Evolutionary conservation across 2,113 vertebrate genomes (phyloP), one percentile per base, ranked within the genome.

Genomic region (Athene noctua): DNA sequence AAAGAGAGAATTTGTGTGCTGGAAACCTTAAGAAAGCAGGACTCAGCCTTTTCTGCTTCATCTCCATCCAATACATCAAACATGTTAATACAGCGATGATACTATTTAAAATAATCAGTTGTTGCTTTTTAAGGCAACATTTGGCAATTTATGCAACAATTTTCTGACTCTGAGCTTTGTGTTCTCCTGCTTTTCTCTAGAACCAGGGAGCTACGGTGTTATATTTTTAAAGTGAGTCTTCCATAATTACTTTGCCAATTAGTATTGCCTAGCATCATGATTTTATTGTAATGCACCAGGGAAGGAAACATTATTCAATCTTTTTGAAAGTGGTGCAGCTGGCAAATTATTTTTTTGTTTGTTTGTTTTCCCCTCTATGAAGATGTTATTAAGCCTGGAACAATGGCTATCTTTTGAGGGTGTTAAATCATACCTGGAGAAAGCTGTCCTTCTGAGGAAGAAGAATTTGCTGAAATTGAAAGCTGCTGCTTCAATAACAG

Each of bases 41-140:
- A 11, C 26, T 58, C 9, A 1, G 78, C 14, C 23, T 75, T n/a
- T 78, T 29, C 75, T 78, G 58, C 14, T 26, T 26, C 63, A 4
- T 21, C 44, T 36, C 26, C 11, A 4, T 14, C 11, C 23, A 8
- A 11, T 30, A 0, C 13, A 30, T 23, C 34, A 3, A 5, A 16
- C 16, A 18, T 17, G 14, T n/a, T n/a, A 27, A 29, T n/a, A 5
- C 0, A 15, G 4, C 2, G 5, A 29, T 12, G 38, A 59, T 34
- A 1, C 2, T 16, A 2, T 12, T 44, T 40, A 32, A 44, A 63
- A 58, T 26, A 52, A 57, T 23, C 0, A 1, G 5, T 34, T 36
- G 62, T 49, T 80, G 1, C 11, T 40, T 81, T 8, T 65, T 71
- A 4, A 71, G 36, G 27, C 11, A 36, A 10, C 16, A 46, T 15